Conservation (phyloP, 2,888 invertebrate genomes). For the Trimorus sp. region DNA sequence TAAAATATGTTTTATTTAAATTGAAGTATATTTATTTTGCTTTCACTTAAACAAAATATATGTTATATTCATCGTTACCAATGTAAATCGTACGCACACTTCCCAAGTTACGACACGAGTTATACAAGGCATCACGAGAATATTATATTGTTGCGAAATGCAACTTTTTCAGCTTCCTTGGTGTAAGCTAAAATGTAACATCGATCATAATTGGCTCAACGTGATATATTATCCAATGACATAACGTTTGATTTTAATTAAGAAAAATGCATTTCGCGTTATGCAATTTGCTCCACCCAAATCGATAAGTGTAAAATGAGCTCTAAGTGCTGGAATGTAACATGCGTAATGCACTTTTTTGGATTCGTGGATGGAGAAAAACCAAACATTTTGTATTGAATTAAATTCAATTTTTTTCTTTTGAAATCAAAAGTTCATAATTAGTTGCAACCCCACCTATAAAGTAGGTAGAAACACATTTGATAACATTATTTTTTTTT, state of each 20-base stretch:
- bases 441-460: too few species aligned
- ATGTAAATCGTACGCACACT: too few species aligned
- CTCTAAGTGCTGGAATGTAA: too few species aligned
- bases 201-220: slow-evolving; percentile 19
- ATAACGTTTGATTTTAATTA: slow-evolving; percentile 17
- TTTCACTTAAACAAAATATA: neutral
- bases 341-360: too few species aligned
- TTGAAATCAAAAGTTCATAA: too few species aligned
- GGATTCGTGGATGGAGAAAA: too few species aligned
- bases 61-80: neutral
- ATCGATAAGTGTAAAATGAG: neutral
- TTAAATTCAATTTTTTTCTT: too few species aligned
- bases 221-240: slow-evolving; percentile 6
- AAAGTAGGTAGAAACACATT: too few species aligned
- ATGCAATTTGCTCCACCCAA: neutral
- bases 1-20: slow-evolving; percentile 12
- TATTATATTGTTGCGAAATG: slow-evolving; percentile 1
- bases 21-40: neutral
- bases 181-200: slow-evolving; percentile 25
- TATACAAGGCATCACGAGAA: neutral
- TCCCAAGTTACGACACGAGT: neutral
- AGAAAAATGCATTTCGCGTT: slow-evolving; percentile 1
- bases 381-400: too few species aligned
- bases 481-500: too few species aligned
- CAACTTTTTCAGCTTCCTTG: slow-evolving; percentile 23